Conservation (phyloP, 2,888 invertebrate genomes). For the Epinotia bilunana region DNA sequence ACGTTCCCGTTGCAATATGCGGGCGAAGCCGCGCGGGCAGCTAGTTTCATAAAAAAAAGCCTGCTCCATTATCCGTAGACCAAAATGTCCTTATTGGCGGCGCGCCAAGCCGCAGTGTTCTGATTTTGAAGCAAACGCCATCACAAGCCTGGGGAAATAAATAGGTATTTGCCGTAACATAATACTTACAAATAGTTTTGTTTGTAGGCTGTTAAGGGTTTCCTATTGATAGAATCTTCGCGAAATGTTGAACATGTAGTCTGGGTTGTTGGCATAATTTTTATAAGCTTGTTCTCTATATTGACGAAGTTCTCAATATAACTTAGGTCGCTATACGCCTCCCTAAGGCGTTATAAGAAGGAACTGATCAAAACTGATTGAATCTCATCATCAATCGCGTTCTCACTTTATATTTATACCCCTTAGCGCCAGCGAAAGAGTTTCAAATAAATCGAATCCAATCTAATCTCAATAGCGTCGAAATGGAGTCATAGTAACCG, state of each 20-base stretch:
- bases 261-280: neutral
- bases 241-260: neutral
- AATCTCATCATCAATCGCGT: too few species aligned
- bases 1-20: too few species aligned
- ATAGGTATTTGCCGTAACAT: conserved; percentile 23
- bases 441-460: too few species aligned
- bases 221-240: neutral
- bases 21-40: too few species aligned
- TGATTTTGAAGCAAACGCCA: conserved; percentile 47
- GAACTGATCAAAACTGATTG: too few species aligned
- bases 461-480: too few species aligned
- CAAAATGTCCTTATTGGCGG: conserved; percentile 46
- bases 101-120: conserved; percentile 52
- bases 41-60: neutral
- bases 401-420: too few species aligned
- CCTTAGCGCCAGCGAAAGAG: too few species aligned
- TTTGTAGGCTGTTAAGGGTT: conserved; percentile 14
- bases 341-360: too few species aligned
- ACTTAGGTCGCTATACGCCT: too few species aligned
- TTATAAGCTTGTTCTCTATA: too few species aligned
- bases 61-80: neutral
- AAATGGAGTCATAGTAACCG: neutral
- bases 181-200: conserved; percentile 13
- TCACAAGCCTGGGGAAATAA: conserved; percentile 15
- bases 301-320: too few species aligned